A percentile compares a stretch with the other conserved stretches of the same genome.
phyloP scores from a whole-genome alignment of 2,888 invertebrate species.

The Phengaris alcon region DNA sequence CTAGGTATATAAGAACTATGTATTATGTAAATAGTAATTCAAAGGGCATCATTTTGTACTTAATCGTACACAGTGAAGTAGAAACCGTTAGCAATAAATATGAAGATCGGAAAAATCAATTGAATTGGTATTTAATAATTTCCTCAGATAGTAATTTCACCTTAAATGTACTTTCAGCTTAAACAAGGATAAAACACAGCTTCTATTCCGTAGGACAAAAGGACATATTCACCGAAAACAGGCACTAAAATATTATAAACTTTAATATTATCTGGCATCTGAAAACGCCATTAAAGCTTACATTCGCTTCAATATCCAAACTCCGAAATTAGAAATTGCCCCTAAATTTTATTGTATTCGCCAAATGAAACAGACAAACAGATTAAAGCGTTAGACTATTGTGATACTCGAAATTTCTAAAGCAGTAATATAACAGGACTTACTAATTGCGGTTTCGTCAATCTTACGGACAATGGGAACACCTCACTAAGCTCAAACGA shows the following conservation, averaged over 20 bases:
- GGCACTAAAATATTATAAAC: background rate
- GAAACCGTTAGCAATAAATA: no score
- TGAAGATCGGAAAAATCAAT: no score
- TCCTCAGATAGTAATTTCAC: no score
- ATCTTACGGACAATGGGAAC: constrained; percentile 30
- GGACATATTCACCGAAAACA: background rate
- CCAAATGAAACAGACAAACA: constrained; percentile 13
- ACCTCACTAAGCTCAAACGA: constrained; percentile 34
- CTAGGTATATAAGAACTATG: no score
- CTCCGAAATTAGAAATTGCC: background rate
- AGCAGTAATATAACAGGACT: constrained; percentile 15
- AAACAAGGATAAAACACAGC: background rate
- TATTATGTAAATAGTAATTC: no score
- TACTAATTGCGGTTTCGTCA: constrained; percentile 30
- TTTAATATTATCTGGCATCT: constrained; percentile 1
- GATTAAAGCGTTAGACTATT: constrained; percentile 22
- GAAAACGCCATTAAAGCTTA: background rate
- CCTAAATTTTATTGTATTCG: constrained; percentile 3
- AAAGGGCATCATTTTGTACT: no score
- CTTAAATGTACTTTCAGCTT: no score
- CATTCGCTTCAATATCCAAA: background rate
- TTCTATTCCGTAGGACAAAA: background rate
- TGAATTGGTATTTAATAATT: no score
- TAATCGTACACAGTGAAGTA: no score
- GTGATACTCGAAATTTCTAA: background rate